A percentile compares a stretch with the other conserved stretches of the same genome.
Conservation (phyloP, 2,797 vertebrate genomes). For the Halcyon chelicuti region DNA sequence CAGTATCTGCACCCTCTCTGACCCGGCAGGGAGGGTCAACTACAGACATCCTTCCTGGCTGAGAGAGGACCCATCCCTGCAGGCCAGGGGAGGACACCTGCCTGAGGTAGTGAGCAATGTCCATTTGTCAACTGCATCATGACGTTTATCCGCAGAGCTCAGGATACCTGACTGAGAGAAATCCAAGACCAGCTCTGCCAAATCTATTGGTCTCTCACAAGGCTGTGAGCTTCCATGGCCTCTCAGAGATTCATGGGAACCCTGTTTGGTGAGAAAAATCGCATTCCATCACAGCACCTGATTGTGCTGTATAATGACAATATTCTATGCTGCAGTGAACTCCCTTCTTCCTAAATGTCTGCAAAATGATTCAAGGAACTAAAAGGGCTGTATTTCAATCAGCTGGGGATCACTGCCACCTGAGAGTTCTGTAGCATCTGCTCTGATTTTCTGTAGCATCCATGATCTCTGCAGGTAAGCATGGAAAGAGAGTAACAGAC, state of each 20-base stretch:
- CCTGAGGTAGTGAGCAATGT: not conserved
- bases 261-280: not conserved
- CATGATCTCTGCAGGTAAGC: not conserved
- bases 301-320: not conserved
- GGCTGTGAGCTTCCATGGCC: not conserved
- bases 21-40: not conserved
- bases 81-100: not conserved
- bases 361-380: not conserved
- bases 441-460: not conserved
- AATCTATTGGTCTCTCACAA: fast-evolving
- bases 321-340: not conserved
- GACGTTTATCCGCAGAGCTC: not conserved
- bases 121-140: not conserved
- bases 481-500: not conserved
- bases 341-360: not conserved
- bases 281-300: not conserved
- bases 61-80: not conserved
- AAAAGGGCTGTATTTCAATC: not conserved
- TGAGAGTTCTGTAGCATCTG: not conserved
- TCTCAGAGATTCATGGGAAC: not conserved
- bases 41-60: fast-evolving
- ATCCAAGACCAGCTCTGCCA: not conserved
- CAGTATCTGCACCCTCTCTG: not conserved
- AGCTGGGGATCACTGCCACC: not conserved
- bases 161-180: not conserved